Evolutionary conservation across 30 jellyfish, hydroid and myxozoan genomes (phyloP).

Genomic region (Calvadosia cruxmelitensis): DNA sequence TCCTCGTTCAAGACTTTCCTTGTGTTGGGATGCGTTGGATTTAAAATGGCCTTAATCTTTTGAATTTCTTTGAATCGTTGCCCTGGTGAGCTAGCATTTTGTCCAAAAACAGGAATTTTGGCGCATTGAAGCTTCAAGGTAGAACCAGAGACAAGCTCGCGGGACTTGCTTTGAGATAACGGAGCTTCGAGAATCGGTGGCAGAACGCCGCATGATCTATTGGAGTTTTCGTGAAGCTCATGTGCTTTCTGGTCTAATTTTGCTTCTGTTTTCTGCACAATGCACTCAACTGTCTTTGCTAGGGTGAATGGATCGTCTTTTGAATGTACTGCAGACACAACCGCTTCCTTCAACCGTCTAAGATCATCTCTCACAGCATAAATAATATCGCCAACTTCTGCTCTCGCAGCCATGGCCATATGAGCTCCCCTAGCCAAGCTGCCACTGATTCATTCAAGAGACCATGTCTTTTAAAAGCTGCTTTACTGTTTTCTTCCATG

Average conservation of each 20-base stretch:
- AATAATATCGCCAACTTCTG: no score
- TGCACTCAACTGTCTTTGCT: neutral
- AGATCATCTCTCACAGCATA: neutral
- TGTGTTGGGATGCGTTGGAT: slow-evolving; percentile 50
- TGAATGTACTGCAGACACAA: neutral
- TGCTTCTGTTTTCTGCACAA: neutral
- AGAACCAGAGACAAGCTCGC: no score
- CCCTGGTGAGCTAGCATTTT: neutral
- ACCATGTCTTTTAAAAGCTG: no score
- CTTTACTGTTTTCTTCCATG: no score
- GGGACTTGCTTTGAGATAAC: no score
- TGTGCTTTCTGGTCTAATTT: neutral
- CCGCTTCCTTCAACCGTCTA: neutral
- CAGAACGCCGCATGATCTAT: neutral
- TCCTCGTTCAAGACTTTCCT: slow-evolving; percentile 38
- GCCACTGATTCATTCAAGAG: no score
- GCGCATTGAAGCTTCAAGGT: no score
- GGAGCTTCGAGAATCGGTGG: no score
- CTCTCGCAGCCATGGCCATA: no score
- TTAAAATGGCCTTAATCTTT: slow-evolving; percentile 45
- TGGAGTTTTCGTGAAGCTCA: neutral
- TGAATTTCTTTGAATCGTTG: slow-evolving; percentile 6
- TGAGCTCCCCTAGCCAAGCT: no score
- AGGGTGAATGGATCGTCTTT: neutral
- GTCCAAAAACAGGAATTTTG: no score